A percentile compares a stretch with the other conserved stretches of the same genome.
Evolutionary conservation across 2,888 invertebrate genomes (phyloP).

Genomic region (Zygaena filipendulae): DNA sequence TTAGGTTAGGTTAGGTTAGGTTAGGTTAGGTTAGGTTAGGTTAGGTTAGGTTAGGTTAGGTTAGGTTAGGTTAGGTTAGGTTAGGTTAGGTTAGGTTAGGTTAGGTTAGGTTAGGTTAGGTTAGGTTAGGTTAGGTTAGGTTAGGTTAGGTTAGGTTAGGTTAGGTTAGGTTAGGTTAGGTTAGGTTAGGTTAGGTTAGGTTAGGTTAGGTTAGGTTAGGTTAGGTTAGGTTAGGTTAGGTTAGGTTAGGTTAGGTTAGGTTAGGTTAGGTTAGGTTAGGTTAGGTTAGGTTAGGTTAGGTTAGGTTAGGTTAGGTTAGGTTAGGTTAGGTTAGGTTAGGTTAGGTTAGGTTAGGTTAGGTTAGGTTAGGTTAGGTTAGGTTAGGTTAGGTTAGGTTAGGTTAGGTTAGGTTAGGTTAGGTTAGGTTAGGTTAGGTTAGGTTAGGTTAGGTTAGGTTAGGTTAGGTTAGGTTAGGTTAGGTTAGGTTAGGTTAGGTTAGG

Average conservation of each 20-base stretch:
- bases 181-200: slow-evolving; percentile 8
- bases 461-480: slow-evolving; percentile 19
- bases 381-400: slow-evolving; percentile 5
- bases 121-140: slow-evolving; percentile 8
- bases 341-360: slow-evolving; percentile 11
- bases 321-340: slow-evolving; percentile 12
- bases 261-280: slow-evolving; percentile 9
- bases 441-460: slow-evolving; percentile 15
- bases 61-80: slow-evolving; percentile 8
- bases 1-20: slow-evolving; percentile 9
- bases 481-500: slow-evolving; percentile 17
- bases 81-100: slow-evolving; percentile 7
- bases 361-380: slow-evolving; percentile 8
- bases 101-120: slow-evolving; percentile 6
- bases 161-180: slow-evolving; percentile 8
- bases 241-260: slow-evolving; percentile 9
- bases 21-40: slow-evolving; percentile 4
- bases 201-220: slow-evolving; percentile 8
- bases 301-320: slow-evolving; percentile 10
- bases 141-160: slow-evolving; percentile 8
- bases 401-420: slow-evolving; percentile 7
- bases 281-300: slow-evolving; percentile 13
- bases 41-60: slow-evolving; percentile 12
- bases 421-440: slow-evolving; percentile 10
- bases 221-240: slow-evolving; percentile 7